Conservation (phyloP, 2,797 vertebrate species). For the Halcyon smyrnensis region DNA sequence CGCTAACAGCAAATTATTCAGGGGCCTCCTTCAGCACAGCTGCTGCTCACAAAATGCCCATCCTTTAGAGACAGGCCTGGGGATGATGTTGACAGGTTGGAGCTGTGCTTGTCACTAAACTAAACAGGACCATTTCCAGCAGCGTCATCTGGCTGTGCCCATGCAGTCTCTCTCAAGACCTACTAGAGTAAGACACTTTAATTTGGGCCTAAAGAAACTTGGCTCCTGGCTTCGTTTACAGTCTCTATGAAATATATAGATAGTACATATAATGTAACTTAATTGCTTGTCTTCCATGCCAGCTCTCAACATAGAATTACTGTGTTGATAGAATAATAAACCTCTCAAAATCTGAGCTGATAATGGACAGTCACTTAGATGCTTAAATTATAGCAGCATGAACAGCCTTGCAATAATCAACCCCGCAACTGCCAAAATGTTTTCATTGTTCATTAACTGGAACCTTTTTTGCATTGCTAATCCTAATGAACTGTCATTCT, state of each 20-base stretch:
- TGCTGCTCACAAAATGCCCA: background rate
- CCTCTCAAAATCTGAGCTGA: slow-evolving; percentile 61
- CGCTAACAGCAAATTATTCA: background rate
- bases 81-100: background rate
- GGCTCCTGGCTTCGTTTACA: background rate
- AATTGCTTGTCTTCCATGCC: background rate
- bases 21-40: background rate
- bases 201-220: background rate
- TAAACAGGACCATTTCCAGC: background rate
- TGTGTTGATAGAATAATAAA: slow-evolving; percentile 64
- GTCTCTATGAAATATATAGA: background rate
- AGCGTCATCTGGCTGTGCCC: background rate
- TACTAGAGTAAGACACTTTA: background rate
- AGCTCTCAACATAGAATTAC: slow-evolving; percentile 25
- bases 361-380: slow-evolving; percentile 69
- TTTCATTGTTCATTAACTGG: slow-evolving; percentile 68
- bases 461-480: slow-evolving; percentile 70
- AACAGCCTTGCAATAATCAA: slow-evolving; percentile 37
- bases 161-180: background rate
- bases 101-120: background rate
- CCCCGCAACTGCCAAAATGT: slow-evolving; percentile 60
- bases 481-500: slow-evolving; percentile 57
- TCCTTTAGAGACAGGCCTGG: background rate
- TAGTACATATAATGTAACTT: background rate
- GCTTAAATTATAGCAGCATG: slow-evolving; percentile 26